Base-by-base conservation (phyloP, 53 echinoderm and acorn worm genomes). In the Henricia sp. region DNA sequence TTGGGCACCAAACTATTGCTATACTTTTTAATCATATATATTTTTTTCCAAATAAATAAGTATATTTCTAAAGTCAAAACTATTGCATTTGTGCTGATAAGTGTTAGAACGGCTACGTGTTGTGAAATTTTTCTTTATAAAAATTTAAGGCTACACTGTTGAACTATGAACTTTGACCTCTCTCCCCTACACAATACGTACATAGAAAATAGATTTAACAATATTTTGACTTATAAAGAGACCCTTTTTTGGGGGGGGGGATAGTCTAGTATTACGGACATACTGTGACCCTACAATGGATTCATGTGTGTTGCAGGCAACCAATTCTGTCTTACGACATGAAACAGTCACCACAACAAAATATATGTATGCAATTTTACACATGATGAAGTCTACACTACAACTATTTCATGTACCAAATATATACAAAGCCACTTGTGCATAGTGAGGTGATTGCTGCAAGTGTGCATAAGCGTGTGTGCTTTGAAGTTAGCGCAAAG, bases 31-130 rank as follows among this genome's bases (percentile, higher is more conserved):
- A 19, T 17, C 11, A 24, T 46, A 28, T 77, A 27, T 17, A 34
- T 11, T 17, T 17, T 32, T 80, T 63, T 80, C 30, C 36, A 37
- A 53, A 73, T 80, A 64, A 80, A 80, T 64, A 64, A 16, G 17
- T 64, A n/a, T 80, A 38, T 80, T 64, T 80, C 34, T 30, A 64
- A 80, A 57, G 80, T 80, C 80, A 64, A 38, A 80, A 80, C 80
- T 80, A 80, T 80, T 80, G 80, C 80, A 80, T 64, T 62, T 80
- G 27, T 25, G 13, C 56, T 46, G 32, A 28, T 71, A 46, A 50
- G 28, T n/a, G 21, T 33, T 14, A 51, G 46, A 23, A 50, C 32
- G 4, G 29, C 30, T 30, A 26, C 51, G 52, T 30, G 19, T 33
- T 42, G 28, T 42, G 30, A 48, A 28, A 44, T 11, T 5, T 28